A percentile compares a stretch with the other conserved stretches of the same genome.
These are phyloP conservation scores for Hipposideros armiger DNA, from an alignment of 2,113 vertebrate genomes.

Conservation along the genomic window DNA sequence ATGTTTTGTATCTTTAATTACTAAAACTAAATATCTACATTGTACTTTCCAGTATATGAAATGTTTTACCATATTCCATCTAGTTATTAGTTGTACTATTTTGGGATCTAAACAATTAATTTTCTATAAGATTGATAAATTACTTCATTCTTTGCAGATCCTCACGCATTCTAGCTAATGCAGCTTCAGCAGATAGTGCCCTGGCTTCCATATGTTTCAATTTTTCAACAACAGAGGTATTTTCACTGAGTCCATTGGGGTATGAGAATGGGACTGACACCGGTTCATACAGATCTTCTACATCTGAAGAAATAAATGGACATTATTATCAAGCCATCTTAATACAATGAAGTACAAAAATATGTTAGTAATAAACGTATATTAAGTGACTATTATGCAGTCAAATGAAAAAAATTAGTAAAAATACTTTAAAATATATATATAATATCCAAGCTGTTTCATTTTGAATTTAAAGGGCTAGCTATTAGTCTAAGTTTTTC, in stretches of 20 bases:
- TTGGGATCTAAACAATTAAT: not conserved
- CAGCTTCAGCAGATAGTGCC: conserved; percentile 90
- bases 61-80: not conserved
- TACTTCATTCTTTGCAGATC: conserved; percentile 96
- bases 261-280: conserved; percentile 43
- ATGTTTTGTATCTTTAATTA: not conserved
- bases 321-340: not conserved
- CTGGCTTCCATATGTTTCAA: conserved; percentile 90
- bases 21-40: not conserved
- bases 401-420: conserved; percentile 38
- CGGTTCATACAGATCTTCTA: conserved; percentile 91
- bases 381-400: not conserved
- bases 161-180: conserved; percentile 90
- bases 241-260: conserved; percentile 78
- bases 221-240: conserved; percentile 84
- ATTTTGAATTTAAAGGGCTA: conserved; percentile 29
- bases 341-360: not conserved
- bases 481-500: not conserved
- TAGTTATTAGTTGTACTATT: not conserved
- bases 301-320: conserved; percentile 87
- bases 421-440: conserved; percentile 42
- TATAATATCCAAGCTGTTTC: not conserved
- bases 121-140: conserved; percentile 50
- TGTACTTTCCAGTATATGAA: conserved; percentile 32
- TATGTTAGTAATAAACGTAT: not conserved